Base-by-base conservation (phyloP, 2,797 vertebrate genomes). In the Rhinella marina region DNA sequence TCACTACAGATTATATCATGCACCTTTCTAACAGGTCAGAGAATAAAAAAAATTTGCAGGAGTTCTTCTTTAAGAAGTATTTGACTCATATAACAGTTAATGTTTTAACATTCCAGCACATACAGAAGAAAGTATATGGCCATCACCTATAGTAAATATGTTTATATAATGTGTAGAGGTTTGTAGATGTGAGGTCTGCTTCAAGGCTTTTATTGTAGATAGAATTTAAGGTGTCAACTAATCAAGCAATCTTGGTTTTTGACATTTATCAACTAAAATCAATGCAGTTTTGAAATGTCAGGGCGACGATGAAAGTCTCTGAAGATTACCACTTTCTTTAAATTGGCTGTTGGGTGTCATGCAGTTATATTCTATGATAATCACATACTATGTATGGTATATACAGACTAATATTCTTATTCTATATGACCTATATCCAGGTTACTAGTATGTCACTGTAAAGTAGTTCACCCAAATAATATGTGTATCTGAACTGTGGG, bases 251-350 rank as follows among this genome's bases (percentile, higher is more conserved):
- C 41, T 75, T 52, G 8, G 1, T 52, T 52, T 76, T 52, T 73
- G 19, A 54, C 75, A 54, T 77, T 54, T 54, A 77, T 77, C 23
- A 52, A 16, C 75, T 77, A 54, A 25, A 77, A 77, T 77, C 75
- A 54, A 77, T 76, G 8, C 41, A 1, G 41, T 52, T 50, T 13
- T 52, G 73, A 52, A 76, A 76, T 76, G 48, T 50, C 72, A 73
- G 1, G 10, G 17, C 9, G 32, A 73, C 73, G 13, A 16, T 13
- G 14, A 52, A 52, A 76, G 41, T n/a, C 73, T 52, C 73, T 50
- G 41, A 52, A 76, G 48, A 50, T 52, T 25, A 50, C 12, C 23
- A 7, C 73, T 50, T 76, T 29, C 29, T 52, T 50, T 75, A 75
- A 75, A 75, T 75, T 75, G 72, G 41, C 72, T 75, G 41, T n/a